Percentiles rank a stretch among this genome's conserved stretches.
These are phyloP conservation scores for Hermaeophaga mercurialis DNA, from an alignment of 2,888 invertebrate species.

Conservation along the genomic window DNA sequence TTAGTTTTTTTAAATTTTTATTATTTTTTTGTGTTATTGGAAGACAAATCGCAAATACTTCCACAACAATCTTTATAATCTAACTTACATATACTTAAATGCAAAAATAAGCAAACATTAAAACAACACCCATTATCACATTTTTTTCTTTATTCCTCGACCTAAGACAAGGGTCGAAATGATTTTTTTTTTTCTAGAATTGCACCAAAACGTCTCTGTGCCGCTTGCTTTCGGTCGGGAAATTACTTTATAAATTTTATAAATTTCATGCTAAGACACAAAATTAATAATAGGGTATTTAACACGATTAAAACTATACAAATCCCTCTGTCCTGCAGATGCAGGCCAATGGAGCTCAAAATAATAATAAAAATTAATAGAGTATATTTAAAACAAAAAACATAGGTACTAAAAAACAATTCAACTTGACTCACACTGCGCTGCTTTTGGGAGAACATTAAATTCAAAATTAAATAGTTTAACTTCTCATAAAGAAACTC, in stretches of 20 bases:
- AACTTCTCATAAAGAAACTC: not conserved
- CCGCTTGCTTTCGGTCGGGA: constrained; percentile 26
- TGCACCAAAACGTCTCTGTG: constrained; percentile 19
- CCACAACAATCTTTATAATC: constrained; percentile 47
- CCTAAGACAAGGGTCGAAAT: constrained; percentile 22
- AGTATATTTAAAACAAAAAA: constrained; percentile 24
- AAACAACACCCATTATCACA: constrained; percentile 47
- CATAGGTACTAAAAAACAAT: constrained; percentile 5
- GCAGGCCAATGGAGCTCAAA: constrained; percentile 6
- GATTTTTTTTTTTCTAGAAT: constrained; percentile 3
- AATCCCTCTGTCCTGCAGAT: constrained; percentile 15
- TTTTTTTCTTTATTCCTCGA: constrained; percentile 41
- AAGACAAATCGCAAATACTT: constrained; percentile 47
- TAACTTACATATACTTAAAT: constrained; percentile 46
- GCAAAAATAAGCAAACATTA: constrained; percentile 47
- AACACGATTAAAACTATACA: constrained; percentile 29
- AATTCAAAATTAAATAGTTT: not conserved
- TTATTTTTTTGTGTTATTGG: constrained; percentile 53
- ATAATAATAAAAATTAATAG: constrained; percentile 19
- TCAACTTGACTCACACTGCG: constrained; percentile 2
- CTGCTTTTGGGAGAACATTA: not conserved
- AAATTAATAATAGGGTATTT: constrained; percentile 27
- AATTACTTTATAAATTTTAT: constrained; percentile 37
- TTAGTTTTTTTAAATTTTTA: constrained; percentile 34
- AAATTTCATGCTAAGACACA: constrained; percentile 35